These are phyloP conservation scores for Scyliorhinus canicula DNA, from an alignment of 2,797 vertebrate genomes.

Conservation along the genomic window DNA sequence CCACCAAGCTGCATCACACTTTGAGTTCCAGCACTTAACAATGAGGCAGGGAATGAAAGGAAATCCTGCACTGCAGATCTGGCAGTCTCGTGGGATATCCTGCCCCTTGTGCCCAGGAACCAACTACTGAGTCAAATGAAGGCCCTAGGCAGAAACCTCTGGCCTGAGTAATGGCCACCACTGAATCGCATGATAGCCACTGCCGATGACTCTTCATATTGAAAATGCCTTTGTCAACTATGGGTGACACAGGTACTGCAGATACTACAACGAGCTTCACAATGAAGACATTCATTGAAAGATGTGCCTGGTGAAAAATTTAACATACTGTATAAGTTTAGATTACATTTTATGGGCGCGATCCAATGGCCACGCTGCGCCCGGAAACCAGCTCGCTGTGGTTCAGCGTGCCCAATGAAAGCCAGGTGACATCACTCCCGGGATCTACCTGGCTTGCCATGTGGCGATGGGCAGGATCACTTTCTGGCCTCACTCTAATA, in stretches of 20 bases:
- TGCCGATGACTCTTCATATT: not conserved
- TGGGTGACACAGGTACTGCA: not conserved
- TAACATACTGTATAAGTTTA: not conserved
- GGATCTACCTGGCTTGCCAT: no score
- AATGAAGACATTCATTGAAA: not conserved
- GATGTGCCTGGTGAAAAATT: not conserved
- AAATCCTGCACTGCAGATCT: not conserved
- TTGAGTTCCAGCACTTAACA: not conserved
- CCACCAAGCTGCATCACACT: not conserved
- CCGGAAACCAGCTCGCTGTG: no score
- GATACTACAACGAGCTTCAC: not conserved
- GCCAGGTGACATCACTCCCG: no score
- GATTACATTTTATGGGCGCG: not conserved
- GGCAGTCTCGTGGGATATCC: not conserved
- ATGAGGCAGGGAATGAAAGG: not conserved
- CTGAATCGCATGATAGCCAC: not conserved
- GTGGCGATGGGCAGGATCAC: no score
- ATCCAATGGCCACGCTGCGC: no score
- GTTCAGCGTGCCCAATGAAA: no score
- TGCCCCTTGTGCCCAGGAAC: not conserved
- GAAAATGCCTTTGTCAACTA: not conserved
- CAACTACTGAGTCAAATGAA: not conserved
- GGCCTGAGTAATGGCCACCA: no score
- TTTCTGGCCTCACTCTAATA: no score
- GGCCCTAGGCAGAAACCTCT: not conserved